Base-by-base conservation (phyloP, 1,140 invertebrate genomes). In the Drosophila burlai region DNA sequence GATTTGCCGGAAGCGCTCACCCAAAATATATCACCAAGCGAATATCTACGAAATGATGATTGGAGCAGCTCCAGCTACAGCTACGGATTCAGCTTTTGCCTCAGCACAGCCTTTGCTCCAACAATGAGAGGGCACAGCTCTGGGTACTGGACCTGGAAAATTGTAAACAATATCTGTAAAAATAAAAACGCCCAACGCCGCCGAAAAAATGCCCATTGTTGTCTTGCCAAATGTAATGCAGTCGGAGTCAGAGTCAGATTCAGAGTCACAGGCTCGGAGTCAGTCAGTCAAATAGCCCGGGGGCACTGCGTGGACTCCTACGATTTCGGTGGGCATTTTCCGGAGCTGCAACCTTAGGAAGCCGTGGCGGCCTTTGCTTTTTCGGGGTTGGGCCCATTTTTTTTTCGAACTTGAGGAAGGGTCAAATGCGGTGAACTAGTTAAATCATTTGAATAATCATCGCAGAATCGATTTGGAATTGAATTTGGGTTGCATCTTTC, bases 111-210 rank as follows among this genome's bases (percentile, higher is more conserved):
- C 7, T 54, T 21, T 36, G 54, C 54, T 52, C 21, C 68, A 61
- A 74, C 72, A 66, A 55, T 75, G 46, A 67, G 46, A 59, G 63
- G 60, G 36, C 49, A 69, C 50, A 58, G 50, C 57, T 34, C 26
- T 54, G 55, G 59, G 62, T 54, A 76, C 74, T 77, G 74, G 75
- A 77, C 75, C 38, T 77, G 49, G 58, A 62, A 85, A 86, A 89
- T 80, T 80, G 71, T 66, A 90, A 89, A 89, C 85, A 89, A 89
- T 89, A 90, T 89, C 85, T 89, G 85, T 89, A 89, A 89, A 89
- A 89, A 89, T 90, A 89, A 89, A 89, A 89, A 89, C 85, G 85
- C 85, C 85, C 85, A 89, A 89, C 82, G 81, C 85, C 78, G 81
- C 81, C 75, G 81, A 78, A 62, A 66, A 82, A 76, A 78, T 81